These are phyloP conservation scores for Kryptolebias marmoratus DNA, from an alignment of 2,113 vertebrate genomes.

Conservation along the genomic window DNA sequence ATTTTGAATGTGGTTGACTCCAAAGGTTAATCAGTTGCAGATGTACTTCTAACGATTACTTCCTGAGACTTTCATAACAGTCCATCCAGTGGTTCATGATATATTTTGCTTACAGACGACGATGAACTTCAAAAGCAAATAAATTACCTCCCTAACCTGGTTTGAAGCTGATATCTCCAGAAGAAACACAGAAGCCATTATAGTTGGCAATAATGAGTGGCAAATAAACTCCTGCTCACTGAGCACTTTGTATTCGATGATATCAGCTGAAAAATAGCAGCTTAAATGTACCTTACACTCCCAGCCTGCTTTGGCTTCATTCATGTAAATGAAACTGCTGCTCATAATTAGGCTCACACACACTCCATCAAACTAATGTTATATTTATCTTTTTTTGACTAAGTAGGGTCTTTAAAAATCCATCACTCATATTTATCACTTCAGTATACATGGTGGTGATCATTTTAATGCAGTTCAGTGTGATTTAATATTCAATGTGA, in stretches of 20 bases:
- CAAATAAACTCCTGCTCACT: constrained; percentile 36
- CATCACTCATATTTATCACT: constrained; percentile 34
- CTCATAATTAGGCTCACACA: constrained; percentile 35
- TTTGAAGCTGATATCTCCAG: constrained; percentile 31
- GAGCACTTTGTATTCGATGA: constrained; percentile 34
- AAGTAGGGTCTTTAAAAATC: constrained; percentile 38
- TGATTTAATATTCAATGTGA: constrained; percentile 16
- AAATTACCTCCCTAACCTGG: constrained; percentile 26
- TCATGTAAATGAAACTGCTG: constrained; percentile 44
- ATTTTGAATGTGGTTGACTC: no score
- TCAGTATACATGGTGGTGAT: neutral
- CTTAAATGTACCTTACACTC: constrained; percentile 28
- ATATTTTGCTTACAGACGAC: no score
- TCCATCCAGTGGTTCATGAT: no score
- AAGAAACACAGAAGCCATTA: constrained; percentile 42
- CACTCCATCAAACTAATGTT: constrained; percentile 18
- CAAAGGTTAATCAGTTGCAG: no score
- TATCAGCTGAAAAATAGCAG: constrained; percentile 46
- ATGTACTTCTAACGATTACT: no score
- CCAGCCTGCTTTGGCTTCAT: constrained; percentile 36
- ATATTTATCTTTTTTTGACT: constrained; percentile 35
- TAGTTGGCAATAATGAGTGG: constrained; percentile 28
- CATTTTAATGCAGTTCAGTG: constrained; percentile 20
- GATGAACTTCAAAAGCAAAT: constrained; percentile 47
- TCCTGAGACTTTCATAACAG: no score